Evolutionary conservation across 2,797 vertebrate genomes (phyloP), one percentile per base, ranked within the genome.

Genomic region (Lutjanus campechanus): DNA sequence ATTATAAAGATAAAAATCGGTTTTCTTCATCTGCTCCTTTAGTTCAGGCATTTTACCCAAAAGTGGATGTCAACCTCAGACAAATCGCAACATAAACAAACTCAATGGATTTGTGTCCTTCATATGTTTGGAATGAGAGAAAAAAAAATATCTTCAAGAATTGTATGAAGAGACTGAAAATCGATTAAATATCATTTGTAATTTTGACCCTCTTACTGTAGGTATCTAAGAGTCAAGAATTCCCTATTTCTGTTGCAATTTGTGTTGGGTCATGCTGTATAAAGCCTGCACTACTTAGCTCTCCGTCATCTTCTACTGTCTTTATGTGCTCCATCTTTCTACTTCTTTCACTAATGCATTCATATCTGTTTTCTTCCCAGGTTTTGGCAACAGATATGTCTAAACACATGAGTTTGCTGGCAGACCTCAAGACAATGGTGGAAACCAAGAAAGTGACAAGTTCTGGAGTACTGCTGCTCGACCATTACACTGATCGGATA

Each of bases 381-480:
- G 98, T 99, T 84, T 95, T 99, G 94, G 97, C 98, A 41, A 99
- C 97, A 1, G 98, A 99, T 85, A 99, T 99, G 98, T 98, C 98
- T 61, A 99, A 99, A 94, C 98, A 99, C 93, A 98, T 99, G 98
- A 97, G 95, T 87, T 96, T 98, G 86, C 89, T 99, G 91, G 98
- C 97, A 22, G 97, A 98, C 90, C 95, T 98, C 59, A 99, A 98
- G 92, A 98, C 97, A 0, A 98, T 98, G 97, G 98, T 99, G 85
- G 98, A 99, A 93, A 98, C 98, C 49, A 99, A 98, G 94, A 99
- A 98, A 91, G 98, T 99, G 91, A 98, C 97, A 11, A 98, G 97
- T 80, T 98, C 97, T 1, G 98, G 98, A 77, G 97, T 98, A 25
- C 93, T 99, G 82, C 91, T 98, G 89, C 94, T 99, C 10, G 97